A percentile compares a stretch with the other conserved stretches of the same genome.
Evolutionary conservation across 2,888 invertebrate genomes (phyloP).

Genomic region (Diloba caeruleocephala): DNA sequence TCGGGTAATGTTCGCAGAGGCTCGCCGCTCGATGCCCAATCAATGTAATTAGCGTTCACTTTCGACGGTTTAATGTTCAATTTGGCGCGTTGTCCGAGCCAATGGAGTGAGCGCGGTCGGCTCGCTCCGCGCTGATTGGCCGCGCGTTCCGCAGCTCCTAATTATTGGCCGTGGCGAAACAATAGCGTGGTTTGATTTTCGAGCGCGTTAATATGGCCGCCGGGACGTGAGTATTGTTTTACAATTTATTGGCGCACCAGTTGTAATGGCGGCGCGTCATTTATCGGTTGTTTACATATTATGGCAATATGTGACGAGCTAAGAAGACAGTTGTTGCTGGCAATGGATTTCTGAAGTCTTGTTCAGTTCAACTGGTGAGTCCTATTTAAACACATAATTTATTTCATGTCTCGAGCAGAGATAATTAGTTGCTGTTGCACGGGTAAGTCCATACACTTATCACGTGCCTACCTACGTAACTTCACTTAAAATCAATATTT

Average conservation of each 20-base stretch:
- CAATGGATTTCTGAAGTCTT: background rate
- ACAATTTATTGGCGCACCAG: slow-evolving; percentile 66
- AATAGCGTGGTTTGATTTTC: slow-evolving; percentile 66
- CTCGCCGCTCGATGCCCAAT: slow-evolving; percentile 66
- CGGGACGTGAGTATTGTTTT: slow-evolving; percentile 66
- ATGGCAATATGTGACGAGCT: slow-evolving; percentile 23
- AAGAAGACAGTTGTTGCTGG: background rate
- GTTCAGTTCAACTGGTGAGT: slow-evolving; percentile 13
- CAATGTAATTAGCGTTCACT: slow-evolving; percentile 73
- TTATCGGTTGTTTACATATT: slow-evolving; percentile 57
- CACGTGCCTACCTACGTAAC: too few relatives aligned
- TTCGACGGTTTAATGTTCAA: slow-evolving; percentile 64
- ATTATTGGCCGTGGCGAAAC: slow-evolving; percentile 80
- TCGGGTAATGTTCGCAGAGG: slow-evolving; percentile 28
- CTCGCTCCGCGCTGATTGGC: slow-evolving; percentile 74
- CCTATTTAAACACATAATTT: too few relatives aligned
- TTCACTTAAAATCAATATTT: too few relatives aligned
- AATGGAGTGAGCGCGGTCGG: slow-evolving; percentile 65
- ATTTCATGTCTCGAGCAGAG: too few relatives aligned
- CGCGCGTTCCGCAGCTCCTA: slow-evolving; percentile 61
- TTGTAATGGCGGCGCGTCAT: slow-evolving; percentile 70
- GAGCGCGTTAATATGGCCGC: slow-evolving; percentile 74
- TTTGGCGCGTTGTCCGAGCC: slow-evolving; percentile 64
- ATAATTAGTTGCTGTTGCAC: too few relatives aligned
- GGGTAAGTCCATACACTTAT: too few relatives aligned